Base-by-base conservation (phyloP, 2,113 vertebrate species). In the Pedionomus torquatus region DNA sequence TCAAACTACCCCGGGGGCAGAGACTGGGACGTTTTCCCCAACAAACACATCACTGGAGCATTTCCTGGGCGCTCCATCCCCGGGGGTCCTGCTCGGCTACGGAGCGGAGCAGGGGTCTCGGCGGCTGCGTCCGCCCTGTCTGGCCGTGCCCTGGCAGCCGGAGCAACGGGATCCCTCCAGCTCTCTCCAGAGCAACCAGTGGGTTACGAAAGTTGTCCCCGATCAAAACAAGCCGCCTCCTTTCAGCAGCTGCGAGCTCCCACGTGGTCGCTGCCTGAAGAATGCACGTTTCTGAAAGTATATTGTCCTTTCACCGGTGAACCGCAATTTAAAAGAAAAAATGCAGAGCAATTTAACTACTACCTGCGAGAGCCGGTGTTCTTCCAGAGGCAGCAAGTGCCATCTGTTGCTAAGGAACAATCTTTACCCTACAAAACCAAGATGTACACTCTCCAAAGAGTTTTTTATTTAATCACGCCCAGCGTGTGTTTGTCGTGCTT, bases 351-450 rank as follows among this genome's bases (percentile, higher is more conserved):
- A 77, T 94, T 91, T 72, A 55, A 61, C 4, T 0, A 60, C 83
- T 71, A 52, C 81, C 57, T 2, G 54, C 5, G 71, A 69, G 44
- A 60, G 63, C 25, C 4, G 2, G n/a, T 33, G 54, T 39, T 78
- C 51, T 89, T 75, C 39, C 84, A 12, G 5, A 28, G 33, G 61
- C 84, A 91, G 81, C 28, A 82, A 87, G 58, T 55, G 55, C 65
- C 33, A 6, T 20, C 72, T 55, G 97, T 96, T 96, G 95, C 96
- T 96, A 96, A 96, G 96, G 65, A 97, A 96, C 95, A 92, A 96
- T 83, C 88, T 68, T 43, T 10, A 43, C 58, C 60, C 68, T 19
- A 35, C 71, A 39, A 31, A 85, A 85, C 4, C 54, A 88, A 88
- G 83, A 37, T 0, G 0, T 31, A 15, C 0, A 0, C 33, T 15